These are phyloP conservation scores for Babyrousa celebensis DNA, from an alignment of 2,797 vertebrate species.

Conservation along the genomic window DNA sequence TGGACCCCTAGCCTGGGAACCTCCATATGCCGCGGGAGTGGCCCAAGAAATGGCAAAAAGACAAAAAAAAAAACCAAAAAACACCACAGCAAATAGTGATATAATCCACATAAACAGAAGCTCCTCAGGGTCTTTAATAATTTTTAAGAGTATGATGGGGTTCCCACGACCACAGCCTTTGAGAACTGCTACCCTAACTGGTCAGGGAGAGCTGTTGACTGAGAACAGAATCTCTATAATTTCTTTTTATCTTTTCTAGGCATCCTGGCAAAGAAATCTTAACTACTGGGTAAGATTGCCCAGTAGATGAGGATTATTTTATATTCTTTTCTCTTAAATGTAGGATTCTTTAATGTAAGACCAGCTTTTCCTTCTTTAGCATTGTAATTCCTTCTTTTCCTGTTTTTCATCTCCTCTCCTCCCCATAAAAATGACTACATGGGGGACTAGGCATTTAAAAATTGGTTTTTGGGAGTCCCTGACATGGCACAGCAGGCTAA, in stretches of 20 bases:
- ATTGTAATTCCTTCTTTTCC: background rate
- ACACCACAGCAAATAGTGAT: too few species aligned
- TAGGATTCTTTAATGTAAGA: background rate
- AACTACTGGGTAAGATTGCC: too few species aligned
- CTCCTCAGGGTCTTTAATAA: background rate
- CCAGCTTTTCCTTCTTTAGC: background rate
- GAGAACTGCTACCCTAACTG: background rate
- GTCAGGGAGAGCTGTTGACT: background rate
- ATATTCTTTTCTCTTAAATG: too few species aligned
- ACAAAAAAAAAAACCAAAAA: background rate
- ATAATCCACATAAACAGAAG: too few species aligned
- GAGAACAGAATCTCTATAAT: background rate
- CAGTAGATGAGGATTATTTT: too few species aligned
- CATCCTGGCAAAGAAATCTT: background rate
- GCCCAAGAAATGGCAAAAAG: too few species aligned
- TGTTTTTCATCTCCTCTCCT: background rate
- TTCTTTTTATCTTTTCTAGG: background rate
- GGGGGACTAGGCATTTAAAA: background rate
- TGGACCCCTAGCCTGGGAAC: too few species aligned
- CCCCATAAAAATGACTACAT: background rate
- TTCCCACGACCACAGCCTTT: background rate
- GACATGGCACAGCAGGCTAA: too few species aligned
- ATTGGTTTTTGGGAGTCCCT: background rate
- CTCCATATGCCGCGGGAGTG: too few species aligned
- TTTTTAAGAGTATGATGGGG: background rate